Conservation (phyloP, 1,140 invertebrate genomes). For the Drosophila malerkotliana region DNA sequence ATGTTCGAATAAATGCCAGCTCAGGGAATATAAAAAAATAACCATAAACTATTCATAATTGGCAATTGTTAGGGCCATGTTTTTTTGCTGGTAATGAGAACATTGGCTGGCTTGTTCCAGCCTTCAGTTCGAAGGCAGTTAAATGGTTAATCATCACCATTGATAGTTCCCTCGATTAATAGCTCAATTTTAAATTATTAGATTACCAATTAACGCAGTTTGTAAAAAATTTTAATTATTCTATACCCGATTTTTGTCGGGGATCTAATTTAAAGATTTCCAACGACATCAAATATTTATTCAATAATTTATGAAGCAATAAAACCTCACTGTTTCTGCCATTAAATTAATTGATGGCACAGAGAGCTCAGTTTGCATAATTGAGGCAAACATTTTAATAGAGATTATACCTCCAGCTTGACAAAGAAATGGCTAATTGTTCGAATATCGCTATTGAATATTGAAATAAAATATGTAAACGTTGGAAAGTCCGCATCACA, state of each 20-base stretch:
- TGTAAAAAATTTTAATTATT: too few species aligned
- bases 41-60: conserved; percentile 50
- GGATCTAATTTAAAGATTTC: conserved; percentile 5
- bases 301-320: conserved; percentile 67
- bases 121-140: conserved; percentile 25
- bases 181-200: neutral
- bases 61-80: conserved; percentile 12
- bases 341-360: conserved; percentile 60
- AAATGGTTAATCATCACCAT: neutral
- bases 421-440: conserved; percentile 41
- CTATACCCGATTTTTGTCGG: neutral
- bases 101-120: conserved; percentile 25
- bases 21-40: conserved; percentile 8
- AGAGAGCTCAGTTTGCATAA: conserved; percentile 48
- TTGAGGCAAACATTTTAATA: conserved; percentile 30
- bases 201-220: neutral
- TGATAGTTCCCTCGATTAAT: conserved; percentile 16
- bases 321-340: conserved; percentile 52
- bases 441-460: conserved; percentile 23
- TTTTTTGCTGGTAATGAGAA: conserved; percentile 28
- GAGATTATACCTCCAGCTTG: conserved; percentile 33
- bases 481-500: conserved; percentile 38
- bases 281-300: conserved; percentile 46
- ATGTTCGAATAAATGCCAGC: conserved; percentile 46
- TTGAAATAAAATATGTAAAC: conserved; percentile 21